Evolutionary conservation across 1,140 invertebrate species (phyloP).

Genomic region (Bursaphelenchus mucronatus): DNA sequence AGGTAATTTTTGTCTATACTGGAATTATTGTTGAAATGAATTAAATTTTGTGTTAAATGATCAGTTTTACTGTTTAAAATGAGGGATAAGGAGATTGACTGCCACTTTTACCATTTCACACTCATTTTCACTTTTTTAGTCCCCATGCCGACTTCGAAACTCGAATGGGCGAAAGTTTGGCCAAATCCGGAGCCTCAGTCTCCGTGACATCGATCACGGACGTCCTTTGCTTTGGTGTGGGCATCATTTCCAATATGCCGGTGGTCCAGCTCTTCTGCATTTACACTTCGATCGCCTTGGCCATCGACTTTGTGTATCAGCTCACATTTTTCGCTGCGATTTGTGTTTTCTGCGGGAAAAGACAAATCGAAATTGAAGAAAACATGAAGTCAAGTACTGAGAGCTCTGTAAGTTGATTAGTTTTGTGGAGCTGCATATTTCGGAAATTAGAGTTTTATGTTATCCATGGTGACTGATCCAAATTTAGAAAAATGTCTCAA

Average conservation of each 20-base stretch:
- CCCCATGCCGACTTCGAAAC: conserved; percentile 34
- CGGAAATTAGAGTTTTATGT: too few species aligned
- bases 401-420: conserved; percentile 9
- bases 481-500: too few species aligned
- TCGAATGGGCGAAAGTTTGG: conserved; percentile 50
- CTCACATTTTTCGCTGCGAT: conserved; percentile 54
- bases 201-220: conserved; percentile 55
- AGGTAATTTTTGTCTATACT: too few species aligned
- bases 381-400: conserved; percentile 1
- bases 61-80: too few species aligned
- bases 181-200: conserved; percentile 56
- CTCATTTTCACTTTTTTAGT: conserved; percentile 24
- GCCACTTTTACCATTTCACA: not conserved
- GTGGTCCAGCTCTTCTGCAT: conserved; percentile 55
- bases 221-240: conserved; percentile 57
- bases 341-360: conserved; percentile 42
- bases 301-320: conserved; percentile 56
- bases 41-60: too few species aligned
- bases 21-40: too few species aligned
- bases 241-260: conserved; percentile 53
- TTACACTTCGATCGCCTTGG: conserved; percentile 52
- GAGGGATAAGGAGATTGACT: too few species aligned
- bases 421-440: too few species aligned
- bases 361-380: conserved; percentile 37
- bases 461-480: too few species aligned